Evolutionary conservation across 2,888 invertebrate species (phyloP), one percentile per base, ranked within the genome.

Genomic region (Epirrita christyi): DNA sequence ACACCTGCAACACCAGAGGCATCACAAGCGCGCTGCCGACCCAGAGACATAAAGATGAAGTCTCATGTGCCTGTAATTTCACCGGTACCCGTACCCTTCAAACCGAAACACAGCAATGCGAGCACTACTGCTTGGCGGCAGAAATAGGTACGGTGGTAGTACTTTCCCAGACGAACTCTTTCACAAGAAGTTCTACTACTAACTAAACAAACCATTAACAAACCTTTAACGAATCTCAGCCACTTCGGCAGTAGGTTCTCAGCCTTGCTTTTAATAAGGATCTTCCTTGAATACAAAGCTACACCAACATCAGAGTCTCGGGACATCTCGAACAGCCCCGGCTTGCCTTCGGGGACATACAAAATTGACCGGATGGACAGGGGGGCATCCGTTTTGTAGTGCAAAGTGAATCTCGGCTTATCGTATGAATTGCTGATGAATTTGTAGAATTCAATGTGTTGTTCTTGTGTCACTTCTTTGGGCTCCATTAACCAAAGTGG

Each of bases 401-500:
- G 98, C 14, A 99, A 91, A 1, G 95, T 95, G 82, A 97, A 99
- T 55, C 97, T 94, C 0, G 99, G 98, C 34, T 95, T 93, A 82
- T 98, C 98, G 71, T 96, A 97, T 34, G 96, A 94, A 68, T 96
- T 97, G 67, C 96, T 94, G 45, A 98, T 95, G 78, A 96, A 99
- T 71, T 96, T 95, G 86, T 98, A 99, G 85, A 99, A 99, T 71
- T 98, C 97, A 50, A 95, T 94, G 76, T 99, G 99, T 87, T 98
- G 96, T 55, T 98, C 96, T 28, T 93, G 90, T 1, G 95, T 95
- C 0, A 98, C 96, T 68, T 96, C 95, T 88, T 97, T 98, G 0
- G 98, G 95, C 63, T 99, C 98, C 93, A 96, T 94, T 71, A 98
- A 93, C 99, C 99, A 99, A 14, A 99, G 83, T 0, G 98, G 97